Percentiles rank a stretch among this genome's conserved stretches.
Evolutionary conservation across 2,797 vertebrate genomes (phyloP).

Genomic region (Sebastes elongatus): DNA sequence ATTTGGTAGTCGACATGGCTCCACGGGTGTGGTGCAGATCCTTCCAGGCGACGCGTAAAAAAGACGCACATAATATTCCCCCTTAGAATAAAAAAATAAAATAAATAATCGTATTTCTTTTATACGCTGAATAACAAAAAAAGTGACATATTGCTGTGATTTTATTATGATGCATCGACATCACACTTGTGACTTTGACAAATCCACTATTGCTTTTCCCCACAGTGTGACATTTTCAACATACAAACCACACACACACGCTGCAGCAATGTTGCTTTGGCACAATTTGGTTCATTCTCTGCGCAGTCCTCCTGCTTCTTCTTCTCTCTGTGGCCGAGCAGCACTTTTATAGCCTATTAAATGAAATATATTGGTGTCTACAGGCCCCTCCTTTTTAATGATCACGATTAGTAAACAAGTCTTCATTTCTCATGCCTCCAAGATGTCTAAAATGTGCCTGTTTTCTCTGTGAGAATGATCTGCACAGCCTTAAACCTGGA

Average conservation of each 20-base stretch:
- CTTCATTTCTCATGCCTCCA: background rate
- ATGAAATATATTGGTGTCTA: background rate
- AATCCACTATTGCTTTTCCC: conserved; percentile 22
- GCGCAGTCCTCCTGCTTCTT: conserved; percentile 47
- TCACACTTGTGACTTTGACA: conserved; percentile 13
- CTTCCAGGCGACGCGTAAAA: conserved; percentile 65
- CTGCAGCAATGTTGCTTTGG: conserved; percentile 83
- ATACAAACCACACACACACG: conserved; percentile 77
- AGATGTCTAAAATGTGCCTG: background rate
- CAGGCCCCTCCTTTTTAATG: background rate
- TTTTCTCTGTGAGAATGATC: background rate
- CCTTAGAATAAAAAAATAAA: background rate
- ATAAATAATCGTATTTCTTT: background rate
- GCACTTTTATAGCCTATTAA: background rate
- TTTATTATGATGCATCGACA: background rate
- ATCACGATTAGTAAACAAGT: conserved; percentile 25
- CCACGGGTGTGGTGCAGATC: conserved; percentile 86
- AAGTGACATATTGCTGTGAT: background rate
- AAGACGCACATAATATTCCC: conserved; percentile 42
- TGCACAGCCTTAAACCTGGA: background rate
- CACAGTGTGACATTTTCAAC: conserved; percentile 60
- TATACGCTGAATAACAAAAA: background rate
- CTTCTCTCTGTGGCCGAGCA: background rate
- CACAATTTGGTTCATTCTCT: conserved; percentile 51
- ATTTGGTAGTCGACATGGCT: conserved; percentile 79